Evolutionary conservation across 2,888 invertebrate species (phyloP).

Genomic region (Kryphioiulus occultus): DNA sequence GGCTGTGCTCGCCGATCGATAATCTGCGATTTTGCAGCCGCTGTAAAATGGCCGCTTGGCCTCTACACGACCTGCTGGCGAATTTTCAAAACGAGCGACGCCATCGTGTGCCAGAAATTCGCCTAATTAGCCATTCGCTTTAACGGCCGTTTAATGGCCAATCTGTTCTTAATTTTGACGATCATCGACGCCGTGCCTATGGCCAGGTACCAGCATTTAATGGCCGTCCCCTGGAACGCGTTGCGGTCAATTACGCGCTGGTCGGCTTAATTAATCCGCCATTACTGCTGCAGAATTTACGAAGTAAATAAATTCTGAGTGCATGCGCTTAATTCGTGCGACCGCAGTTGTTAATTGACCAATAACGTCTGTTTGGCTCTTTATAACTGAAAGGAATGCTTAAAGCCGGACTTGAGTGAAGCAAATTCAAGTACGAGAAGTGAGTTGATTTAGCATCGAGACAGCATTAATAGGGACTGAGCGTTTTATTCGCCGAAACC

Average conservation of each 20-base stretch:
- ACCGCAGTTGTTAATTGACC: not conserved
- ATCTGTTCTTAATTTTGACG: not conserved
- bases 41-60: not conserved
- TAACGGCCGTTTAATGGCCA: not conserved
- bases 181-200: not conserved
- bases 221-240: not conserved
- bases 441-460: too few relatives aligned
- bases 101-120: not conserved
- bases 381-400: too few relatives aligned
- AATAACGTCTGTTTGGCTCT: not conserved
- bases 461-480: too few relatives aligned
- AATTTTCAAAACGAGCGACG: not conserved
- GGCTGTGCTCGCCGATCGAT: not conserved
- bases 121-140: not conserved
- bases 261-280: not conserved
- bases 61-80: not conserved
- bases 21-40: not conserved
- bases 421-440: too few relatives aligned
- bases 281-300: not conserved
- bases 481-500: too few relatives aligned
- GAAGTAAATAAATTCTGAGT: not conserved
- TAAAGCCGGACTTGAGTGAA: too few relatives aligned
- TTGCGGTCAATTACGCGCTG: slow-evolving; percentile 7
- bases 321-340: too few relatives aligned
- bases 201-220: not conserved